Evolutionary conservation across 2,797 vertebrate genomes (phyloP), one percentile per base, ranked within the genome.

Genomic region (Aulostomus chinensis): DNA sequence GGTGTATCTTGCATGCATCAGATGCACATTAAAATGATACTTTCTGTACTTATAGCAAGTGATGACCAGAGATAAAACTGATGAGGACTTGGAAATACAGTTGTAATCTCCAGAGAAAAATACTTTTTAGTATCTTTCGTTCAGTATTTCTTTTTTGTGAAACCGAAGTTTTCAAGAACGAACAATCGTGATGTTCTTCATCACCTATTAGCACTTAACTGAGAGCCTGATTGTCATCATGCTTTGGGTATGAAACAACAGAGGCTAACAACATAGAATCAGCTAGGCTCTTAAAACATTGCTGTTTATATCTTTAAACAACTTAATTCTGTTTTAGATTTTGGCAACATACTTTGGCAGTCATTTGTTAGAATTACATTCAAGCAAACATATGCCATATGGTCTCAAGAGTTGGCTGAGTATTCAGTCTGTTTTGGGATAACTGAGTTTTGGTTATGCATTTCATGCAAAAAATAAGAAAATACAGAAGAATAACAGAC

Each of bases 261-360:
- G 47, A 60, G 14, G 40, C 58, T 39, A 76, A 34, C 9, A 24
- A 38, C 26, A 34, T 14, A 58, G 35, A 31, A 25, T 51, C 21
- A 16, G 28, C 34, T 68, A 20, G 35, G 11, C 38, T 56, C 48
- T 49, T 54, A 26, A 53, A 65, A 65, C 9, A 55, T 11, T 35
- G 29, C 22, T 62, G 25, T 58, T 51, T 38, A 45, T 25, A 60
- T 61, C 42, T 64, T 65, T 69, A 64, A 52, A 87, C 65, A 61
- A 54, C 65, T 48, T 17, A 39, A 57, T 42, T 57, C 51, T 73
- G 60, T 51, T 56, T 76, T 52, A 22, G 5, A 59, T 74, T 81
- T 85, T 87, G 82, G 86, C 81, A 85, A 76, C 49, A 76, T 38
- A 47, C 80, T 82, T 84, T 84, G 85, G 81, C 81, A 83, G 73